Base-by-base conservation (phyloP, 2,113 vertebrate genomes). In the Planiliza haematocheilus region DNA sequence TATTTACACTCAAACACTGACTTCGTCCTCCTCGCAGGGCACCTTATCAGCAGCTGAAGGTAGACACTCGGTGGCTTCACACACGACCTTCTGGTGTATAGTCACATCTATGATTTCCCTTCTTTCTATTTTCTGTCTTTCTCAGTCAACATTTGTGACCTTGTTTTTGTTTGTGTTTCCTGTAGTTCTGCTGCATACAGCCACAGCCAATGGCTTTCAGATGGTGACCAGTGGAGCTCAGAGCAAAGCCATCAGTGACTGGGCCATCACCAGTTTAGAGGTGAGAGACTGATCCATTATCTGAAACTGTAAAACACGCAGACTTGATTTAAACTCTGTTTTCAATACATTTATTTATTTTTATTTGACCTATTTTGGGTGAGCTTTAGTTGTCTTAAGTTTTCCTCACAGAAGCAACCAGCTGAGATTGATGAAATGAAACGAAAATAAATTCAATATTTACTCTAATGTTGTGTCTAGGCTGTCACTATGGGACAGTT, bases 161-260 rank as follows among this genome's bases (percentile, higher is more conserved):
- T 12, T 30, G 11, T 48, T 9, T 6, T 38, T 21, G 5, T 34
- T 77, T 49, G 24, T 43, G n/a, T 66, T 53, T 69, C 50, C 34
- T 52, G 12, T 66, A 99, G 98, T 99, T 67, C 91, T 99, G 67
- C 90, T 99, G 45, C 96, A 98, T 83, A 98, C 98, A 0, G 98
- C 98, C 62, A 99, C 98, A 1, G 98, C 98, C 70, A 99, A 98
- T 0, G 98, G 98, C 74, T 99, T 99, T 86, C 98, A 99, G 92
- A 99, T 99, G 97, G 98, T 99, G 69, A 99, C 97, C 62, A 99
- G 97, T 0, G 98, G 98, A 52, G 94, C 95, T 59, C 98, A 99
- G 81, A 99, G 97, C 88, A 99, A 99, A 94, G 96, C 97, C 0
- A 80, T 99, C 85, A 98, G 89, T 0, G 98, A 99, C 89, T 99